Evolutionary conservation across 2,888 invertebrate species (phyloP).

Genomic region (Artemia sinica): DNA sequence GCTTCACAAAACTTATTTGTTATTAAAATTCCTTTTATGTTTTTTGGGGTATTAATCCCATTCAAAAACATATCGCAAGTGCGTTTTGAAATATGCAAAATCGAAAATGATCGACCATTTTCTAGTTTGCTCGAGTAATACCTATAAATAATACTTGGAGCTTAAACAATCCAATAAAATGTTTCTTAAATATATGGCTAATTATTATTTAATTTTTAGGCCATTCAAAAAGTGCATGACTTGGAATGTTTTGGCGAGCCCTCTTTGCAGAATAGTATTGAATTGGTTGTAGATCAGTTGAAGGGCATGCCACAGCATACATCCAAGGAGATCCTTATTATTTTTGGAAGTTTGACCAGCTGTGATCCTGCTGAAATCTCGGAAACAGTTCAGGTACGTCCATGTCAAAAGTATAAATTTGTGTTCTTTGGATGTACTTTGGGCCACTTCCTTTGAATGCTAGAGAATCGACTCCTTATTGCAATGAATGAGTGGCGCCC

Average conservation of each 20-base stretch:
- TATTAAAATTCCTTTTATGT: too few relatives aligned
- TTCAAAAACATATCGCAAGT: too few relatives aligned
- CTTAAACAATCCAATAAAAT: constrained; percentile 27
- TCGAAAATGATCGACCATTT: background rate
- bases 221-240: constrained; percentile 36
- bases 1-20: too few relatives aligned
- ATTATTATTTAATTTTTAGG: constrained; percentile 20
- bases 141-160: constrained; percentile 26
- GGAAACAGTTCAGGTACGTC: constrained; percentile 51
- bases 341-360: constrained; percentile 84
- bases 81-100: too few relatives aligned
- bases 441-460: too few relatives aligned
- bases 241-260: constrained; percentile 70
- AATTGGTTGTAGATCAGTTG: constrained; percentile 64
- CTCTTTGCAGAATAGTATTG: constrained; percentile 84
- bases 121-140: background rate
- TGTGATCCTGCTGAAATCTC: constrained; percentile 90
- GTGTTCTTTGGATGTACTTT: too few relatives aligned
- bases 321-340: constrained; percentile 74
- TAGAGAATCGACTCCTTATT: too few relatives aligned
- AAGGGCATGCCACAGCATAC: constrained; percentile 81
- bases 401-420: too few relatives aligned
- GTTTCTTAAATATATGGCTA: constrained; percentile 20
- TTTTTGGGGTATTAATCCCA: too few relatives aligned
- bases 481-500: too few relatives aligned